These are phyloP conservation scores for Steatocranus sp. DNA, from an alignment of 2,797 vertebrate genomes.

Conservation along the genomic window DNA sequence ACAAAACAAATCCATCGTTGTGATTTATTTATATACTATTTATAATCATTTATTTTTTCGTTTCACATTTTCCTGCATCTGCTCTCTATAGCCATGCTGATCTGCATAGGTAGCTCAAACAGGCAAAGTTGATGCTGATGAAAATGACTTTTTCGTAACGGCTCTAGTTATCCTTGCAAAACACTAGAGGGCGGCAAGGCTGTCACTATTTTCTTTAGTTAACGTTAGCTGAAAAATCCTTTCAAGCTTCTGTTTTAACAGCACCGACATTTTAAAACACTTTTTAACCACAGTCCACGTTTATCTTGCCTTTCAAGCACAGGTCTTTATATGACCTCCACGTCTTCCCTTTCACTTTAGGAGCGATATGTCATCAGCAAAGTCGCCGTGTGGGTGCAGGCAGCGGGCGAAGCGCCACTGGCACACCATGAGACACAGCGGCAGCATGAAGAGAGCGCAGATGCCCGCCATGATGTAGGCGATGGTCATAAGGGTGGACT, in stretches of 20 bases:
- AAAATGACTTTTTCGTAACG: not conserved
- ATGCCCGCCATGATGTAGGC: conserved; percentile 99
- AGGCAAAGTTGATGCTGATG: conserved; percentile 13
- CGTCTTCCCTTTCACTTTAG: conserved; percentile 80
- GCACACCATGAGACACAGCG: conserved; percentile 97
- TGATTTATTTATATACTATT: conserved; percentile 28
- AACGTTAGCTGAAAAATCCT: conserved; percentile 10
- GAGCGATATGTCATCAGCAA: conserved; percentile 95
- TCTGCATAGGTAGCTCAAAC: conserved; percentile 45
- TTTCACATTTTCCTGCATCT: not conserved
- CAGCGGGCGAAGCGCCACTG: conserved; percentile 97
- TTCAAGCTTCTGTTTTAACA: conserved; percentile 12
- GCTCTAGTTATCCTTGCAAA: conserved; percentile 26
- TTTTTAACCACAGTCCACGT: not conserved
- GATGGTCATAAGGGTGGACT: conserved; percentile 98
- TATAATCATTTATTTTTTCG: not conserved
- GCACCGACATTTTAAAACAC: conserved; percentile 16
- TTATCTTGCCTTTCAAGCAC: not conserved
- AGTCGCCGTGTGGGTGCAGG: conserved; percentile 87
- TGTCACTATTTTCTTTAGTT: not conserved
- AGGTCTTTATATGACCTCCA: not conserved
- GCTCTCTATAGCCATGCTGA: conserved; percentile 15
- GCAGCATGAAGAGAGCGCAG: conserved; percentile 99
- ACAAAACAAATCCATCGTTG: not conserved
- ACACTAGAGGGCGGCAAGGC: not conserved